phyloP scores from a whole-genome alignment of 2,888 invertebrate genomes.

The Stenurella melanura region DNA sequence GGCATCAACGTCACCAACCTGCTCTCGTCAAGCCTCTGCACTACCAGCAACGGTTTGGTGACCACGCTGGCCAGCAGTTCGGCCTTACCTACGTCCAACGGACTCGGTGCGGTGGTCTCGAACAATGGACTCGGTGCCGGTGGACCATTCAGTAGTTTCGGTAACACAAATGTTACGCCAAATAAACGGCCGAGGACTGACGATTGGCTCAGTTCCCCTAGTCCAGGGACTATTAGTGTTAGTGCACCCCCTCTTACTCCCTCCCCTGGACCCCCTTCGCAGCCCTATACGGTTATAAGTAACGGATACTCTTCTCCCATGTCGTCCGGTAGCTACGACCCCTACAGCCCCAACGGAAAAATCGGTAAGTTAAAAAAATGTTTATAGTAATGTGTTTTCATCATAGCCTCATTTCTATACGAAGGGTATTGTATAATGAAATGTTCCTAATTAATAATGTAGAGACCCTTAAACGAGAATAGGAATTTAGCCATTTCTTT shows the following conservation, averaged over 20 bases:
- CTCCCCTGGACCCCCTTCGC: conserved; percentile 77
- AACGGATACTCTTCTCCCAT: conserved; percentile 91
- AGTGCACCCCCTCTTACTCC: conserved; percentile 79
- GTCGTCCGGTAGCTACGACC: conserved; percentile 92
- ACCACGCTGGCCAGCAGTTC: conserved; percentile 59
- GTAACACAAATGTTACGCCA: conserved; percentile 64
- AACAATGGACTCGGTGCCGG: conserved; percentile 63
- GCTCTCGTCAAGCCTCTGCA: conserved; percentile 62
- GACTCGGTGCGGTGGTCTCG: conserved; percentile 51
- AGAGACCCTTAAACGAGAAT: too few relatives aligned
- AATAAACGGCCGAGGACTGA: conserved; percentile 74
- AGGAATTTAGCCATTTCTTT: too few relatives aligned
- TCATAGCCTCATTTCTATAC: too few relatives aligned
- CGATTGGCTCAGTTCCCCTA: conserved; percentile 81
- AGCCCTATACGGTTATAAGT: conserved; percentile 76
- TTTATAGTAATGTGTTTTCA: too few relatives aligned
- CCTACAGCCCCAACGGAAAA: conserved; percentile 92
- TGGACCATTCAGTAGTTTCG: conserved; percentile 61
- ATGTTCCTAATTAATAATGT: too few relatives aligned
- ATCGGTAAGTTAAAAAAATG: conserved; percentile 80
- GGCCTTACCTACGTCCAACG: conserved; percentile 68
- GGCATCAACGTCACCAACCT: conserved; percentile 57
- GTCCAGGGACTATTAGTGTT: conserved; percentile 76
- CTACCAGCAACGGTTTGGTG: conserved; percentile 66
- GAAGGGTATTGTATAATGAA: too few relatives aligned